Percentiles rank a stretch among this genome's conserved stretches.
phyloP scores from a whole-genome alignment of 2,113 vertebrate species.

The Heliornis fulica region DNA sequence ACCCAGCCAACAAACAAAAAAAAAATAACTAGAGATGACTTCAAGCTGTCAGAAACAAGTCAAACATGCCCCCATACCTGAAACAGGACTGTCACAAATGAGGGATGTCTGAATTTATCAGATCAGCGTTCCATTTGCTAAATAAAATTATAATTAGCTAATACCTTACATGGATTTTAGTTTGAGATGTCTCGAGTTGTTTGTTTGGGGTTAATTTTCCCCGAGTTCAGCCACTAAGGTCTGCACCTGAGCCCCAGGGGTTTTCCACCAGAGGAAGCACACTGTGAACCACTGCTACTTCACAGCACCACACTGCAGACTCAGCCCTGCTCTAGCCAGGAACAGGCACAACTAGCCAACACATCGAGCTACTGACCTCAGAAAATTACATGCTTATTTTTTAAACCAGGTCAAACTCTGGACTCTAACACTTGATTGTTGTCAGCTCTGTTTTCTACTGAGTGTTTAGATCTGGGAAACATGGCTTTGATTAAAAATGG shows the following conservation, averaged over 20 bases:
- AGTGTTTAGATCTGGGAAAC: conserved; percentile 17
- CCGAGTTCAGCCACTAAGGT: background rate
- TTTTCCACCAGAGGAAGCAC: background rate
- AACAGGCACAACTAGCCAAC: conserved; percentile 9
- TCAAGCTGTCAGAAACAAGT: background rate
- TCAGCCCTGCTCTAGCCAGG: background rate
- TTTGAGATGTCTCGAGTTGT: background rate
- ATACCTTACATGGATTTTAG: background rate
- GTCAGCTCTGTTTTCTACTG: conserved; percentile 24
- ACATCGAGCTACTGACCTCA: conserved; percentile 10
- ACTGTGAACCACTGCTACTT: background rate
- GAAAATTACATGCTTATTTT: conserved; percentile 22
- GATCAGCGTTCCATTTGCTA: background rate
- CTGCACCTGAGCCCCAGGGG: background rate
- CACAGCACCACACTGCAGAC: background rate
- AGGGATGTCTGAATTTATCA: background rate
- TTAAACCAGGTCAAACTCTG: conserved; percentile 18
- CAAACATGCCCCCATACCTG: background rate
- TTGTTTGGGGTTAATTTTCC: accelerated
- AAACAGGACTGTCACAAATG: background rate
- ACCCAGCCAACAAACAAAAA: background rate
- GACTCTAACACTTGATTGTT: background rate
- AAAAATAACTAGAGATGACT: background rate
- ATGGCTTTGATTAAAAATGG: conserved; percentile 49
- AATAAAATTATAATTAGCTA: background rate